Percentiles rank a stretch among this genome's conserved stretches.
phyloP scores from a whole-genome alignment of 2,113 vertebrate species.

The Catharus bicknelli region DNA sequence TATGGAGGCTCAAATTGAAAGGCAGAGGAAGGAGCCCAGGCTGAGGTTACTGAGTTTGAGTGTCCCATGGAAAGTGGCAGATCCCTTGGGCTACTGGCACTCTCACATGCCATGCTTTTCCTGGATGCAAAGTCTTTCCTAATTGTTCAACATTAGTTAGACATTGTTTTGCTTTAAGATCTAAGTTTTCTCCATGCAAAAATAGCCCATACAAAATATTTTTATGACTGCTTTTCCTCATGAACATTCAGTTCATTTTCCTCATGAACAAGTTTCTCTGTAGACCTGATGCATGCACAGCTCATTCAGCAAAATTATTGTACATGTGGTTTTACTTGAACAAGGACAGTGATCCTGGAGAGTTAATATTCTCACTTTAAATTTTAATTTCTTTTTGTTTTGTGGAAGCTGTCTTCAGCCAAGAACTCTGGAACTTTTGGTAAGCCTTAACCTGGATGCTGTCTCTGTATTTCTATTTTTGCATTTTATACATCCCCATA shows the following conservation, averaged over 20 bases:
- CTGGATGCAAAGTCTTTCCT: too few relatives aligned
- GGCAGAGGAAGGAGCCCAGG: not conserved
- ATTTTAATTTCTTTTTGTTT: not conserved
- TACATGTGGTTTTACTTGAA: not conserved
- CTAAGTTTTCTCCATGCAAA: not conserved
- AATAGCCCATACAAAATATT: not conserved
- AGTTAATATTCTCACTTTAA: not conserved
- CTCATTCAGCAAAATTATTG: not conserved
- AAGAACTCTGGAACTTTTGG: not conserved
- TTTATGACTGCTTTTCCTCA: not conserved
- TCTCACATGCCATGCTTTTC: not conserved
- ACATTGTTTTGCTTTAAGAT: not conserved
- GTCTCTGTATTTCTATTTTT: not conserved
- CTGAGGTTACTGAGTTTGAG: not conserved
- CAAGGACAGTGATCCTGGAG: not conserved
- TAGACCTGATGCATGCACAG: not conserved
- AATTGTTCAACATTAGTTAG: not conserved
- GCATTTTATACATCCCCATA: not conserved
- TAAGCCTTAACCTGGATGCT: not conserved
- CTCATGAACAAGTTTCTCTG: not conserved
- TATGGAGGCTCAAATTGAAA: fast-evolving
- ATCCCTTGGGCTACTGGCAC: not conserved
- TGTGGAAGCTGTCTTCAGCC: not conserved
- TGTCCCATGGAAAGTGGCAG: fast-evolving
- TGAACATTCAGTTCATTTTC: not conserved